Evolutionary conservation across 2,888 invertebrate genomes (phyloP).

Genomic region (Cremastobaeus sp.): DNA sequence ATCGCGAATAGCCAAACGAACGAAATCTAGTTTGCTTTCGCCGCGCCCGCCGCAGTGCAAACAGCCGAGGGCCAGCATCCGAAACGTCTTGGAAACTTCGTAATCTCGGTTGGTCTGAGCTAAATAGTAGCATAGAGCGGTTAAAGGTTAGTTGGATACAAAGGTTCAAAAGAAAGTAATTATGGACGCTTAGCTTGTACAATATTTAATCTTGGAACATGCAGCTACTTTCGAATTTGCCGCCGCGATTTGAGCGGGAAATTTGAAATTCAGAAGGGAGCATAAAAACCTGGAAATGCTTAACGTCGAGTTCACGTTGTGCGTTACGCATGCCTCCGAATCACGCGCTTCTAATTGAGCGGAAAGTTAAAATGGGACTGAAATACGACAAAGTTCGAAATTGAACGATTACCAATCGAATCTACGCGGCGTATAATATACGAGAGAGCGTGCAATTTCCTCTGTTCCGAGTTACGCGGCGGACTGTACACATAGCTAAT

Average conservation of each 20-base stretch:
- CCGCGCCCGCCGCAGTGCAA: conserved; percentile 20
- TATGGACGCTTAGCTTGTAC: no score
- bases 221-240: no score
- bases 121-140: no score
- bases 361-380: no score
- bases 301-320: no score
- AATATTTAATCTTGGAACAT: no score
- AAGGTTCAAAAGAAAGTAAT: background rate
- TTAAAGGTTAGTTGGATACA: no score
- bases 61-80: conserved; percentile 40
- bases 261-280: no score
- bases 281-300: no score
- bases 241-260: no score
- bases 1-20: conserved; percentile 18
- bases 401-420: conserved; percentile 9
- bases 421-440: conserved; percentile 30
- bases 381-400: background rate
- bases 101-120: conserved; percentile 16
- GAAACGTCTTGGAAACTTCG: conserved; percentile 28
- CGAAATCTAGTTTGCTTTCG: conserved; percentile 36
- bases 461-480: conserved; percentile 21
- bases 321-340: no score
- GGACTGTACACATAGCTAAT: conserved; percentile 38
- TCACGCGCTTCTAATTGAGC: no score
- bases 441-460: conserved; percentile 33